These are phyloP conservation scores for Glaucidium brasilianum DNA, from an alignment of 2,113 vertebrate genomes.

Conservation along the genomic window DNA sequence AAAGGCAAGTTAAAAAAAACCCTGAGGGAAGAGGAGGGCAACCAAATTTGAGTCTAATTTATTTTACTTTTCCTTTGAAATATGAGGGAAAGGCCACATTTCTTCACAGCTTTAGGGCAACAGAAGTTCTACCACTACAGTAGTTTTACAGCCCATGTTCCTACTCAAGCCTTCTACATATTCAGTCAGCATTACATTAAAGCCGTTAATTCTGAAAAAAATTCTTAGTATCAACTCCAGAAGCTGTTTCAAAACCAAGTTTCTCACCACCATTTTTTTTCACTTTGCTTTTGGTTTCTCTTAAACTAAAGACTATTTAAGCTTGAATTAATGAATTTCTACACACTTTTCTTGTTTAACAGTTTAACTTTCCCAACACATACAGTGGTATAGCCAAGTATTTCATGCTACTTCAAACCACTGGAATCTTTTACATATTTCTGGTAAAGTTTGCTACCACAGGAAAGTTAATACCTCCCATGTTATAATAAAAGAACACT, in stretches of 20 bases:
- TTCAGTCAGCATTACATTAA: background rate
- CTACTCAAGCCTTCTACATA: background rate
- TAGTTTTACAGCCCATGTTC: background rate
- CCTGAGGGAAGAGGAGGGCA: background rate
- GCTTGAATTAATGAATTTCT: background rate
- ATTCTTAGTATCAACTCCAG: background rate
- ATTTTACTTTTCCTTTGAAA: background rate
- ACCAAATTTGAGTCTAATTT: background rate
- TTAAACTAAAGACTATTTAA: background rate
- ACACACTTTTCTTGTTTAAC: background rate
- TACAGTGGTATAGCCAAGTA: background rate
- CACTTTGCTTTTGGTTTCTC: background rate
- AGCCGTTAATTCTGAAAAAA: background rate
- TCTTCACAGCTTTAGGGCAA: conserved; percentile 5
- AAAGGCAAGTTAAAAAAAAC: conserved; percentile 17
- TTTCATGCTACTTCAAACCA: background rate
- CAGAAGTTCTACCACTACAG: background rate
- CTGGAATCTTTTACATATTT: background rate
- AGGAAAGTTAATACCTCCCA: background rate
- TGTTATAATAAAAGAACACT: background rate
- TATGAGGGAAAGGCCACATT: background rate
- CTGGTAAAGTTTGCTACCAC: background rate
- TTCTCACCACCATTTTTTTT: background rate
- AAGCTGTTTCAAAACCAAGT: background rate
- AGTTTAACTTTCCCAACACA: background rate